phyloP scores from a whole-genome alignment of 2,113 vertebrate genomes.

The Syngnathus floridae region DNA sequence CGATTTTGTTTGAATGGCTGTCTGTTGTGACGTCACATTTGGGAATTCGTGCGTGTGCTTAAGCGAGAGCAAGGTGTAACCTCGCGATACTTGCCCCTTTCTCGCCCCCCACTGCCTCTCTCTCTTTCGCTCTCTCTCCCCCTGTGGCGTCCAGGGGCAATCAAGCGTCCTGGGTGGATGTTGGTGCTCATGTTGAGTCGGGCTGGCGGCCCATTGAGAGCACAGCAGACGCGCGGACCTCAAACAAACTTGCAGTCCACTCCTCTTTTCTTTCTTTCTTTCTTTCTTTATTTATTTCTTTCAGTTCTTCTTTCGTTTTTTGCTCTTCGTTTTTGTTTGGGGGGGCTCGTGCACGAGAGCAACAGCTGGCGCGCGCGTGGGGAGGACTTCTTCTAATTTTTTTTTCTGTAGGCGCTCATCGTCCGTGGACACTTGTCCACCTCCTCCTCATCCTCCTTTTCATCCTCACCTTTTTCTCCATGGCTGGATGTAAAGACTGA shows the following conservation, averaged over 20 bases:
- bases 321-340: background rate
- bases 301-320: background rate
- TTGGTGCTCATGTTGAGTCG: constrained; percentile 30
- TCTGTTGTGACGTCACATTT: background rate
- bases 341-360: background rate
- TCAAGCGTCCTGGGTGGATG: constrained; percentile 49
- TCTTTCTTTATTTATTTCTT: background rate
- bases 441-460: background rate
- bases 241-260: constrained; percentile 4
- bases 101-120: constrained; percentile 1
- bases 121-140: constrained; percentile 6
- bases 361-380: constrained; percentile 1
- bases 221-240: constrained; percentile 12
- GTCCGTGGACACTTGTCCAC: background rate
- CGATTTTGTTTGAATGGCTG: background rate
- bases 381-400: background rate
- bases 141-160: constrained; percentile 39
- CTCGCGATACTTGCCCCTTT: constrained; percentile 38
- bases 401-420: background rate
- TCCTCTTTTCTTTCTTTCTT: background rate
- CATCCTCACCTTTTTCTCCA: background rate
- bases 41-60: constrained; percentile 20
- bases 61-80: constrained; percentile 36
- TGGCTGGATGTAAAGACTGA: background rate
- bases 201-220: constrained; percentile 27